Base-by-base conservation (phyloP, 1,140 invertebrate genomes). In the Hyposmocoma kahamanoa region DNA sequence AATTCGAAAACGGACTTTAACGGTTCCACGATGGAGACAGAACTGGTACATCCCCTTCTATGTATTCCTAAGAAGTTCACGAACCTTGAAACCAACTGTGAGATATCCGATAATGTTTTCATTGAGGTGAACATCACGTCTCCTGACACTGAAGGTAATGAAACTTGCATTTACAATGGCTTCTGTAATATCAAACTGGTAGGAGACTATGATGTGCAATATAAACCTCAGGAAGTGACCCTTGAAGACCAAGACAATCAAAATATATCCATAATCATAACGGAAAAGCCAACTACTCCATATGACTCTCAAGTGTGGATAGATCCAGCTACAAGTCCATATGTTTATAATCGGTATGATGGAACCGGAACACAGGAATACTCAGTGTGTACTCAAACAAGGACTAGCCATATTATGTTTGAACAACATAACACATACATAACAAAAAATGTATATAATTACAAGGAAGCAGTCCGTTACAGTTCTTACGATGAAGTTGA, bases 271-370 rank as follows among this genome's bases (percentile, higher is more conserved):
- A 44, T 68, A 0, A 39, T 68, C 11, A 24, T 64, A 6, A 43
- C 47, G 21, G 72, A 69, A 50, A 0, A 43, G 42, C 0, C 69
- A 61, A 21, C 58, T 42, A 51, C 63, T 4, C 26, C 63, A 0
- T 71, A 73, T 43, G 72, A 56, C 26, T 68, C 70, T 4, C 67
- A 77, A 39, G 71, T 84, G 1, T 80, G 76, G 77, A 84, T 84
- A 43, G 80, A 84, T 24, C 74, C 80, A 1, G 50, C 61, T 0
- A 57, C 67, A 11, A 81, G 74, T 41, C 77, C 80, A 2, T 73
- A 60, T 49, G 72, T 78, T 0, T 80, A 78, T 34, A 80, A 78
- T 43, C 62, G 54, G 3, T 79, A 69, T 44, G 67, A 72, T 15
- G 34, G 51, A 9, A 45, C 59, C 6, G 61, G 67, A 17, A 38